A percentile compares a stretch with the other conserved stretches of the same genome.
These are phyloP conservation scores for Dicyrtomina minuta DNA, from an alignment of 2,888 invertebrate genomes.

Conservation along the genomic window DNA sequence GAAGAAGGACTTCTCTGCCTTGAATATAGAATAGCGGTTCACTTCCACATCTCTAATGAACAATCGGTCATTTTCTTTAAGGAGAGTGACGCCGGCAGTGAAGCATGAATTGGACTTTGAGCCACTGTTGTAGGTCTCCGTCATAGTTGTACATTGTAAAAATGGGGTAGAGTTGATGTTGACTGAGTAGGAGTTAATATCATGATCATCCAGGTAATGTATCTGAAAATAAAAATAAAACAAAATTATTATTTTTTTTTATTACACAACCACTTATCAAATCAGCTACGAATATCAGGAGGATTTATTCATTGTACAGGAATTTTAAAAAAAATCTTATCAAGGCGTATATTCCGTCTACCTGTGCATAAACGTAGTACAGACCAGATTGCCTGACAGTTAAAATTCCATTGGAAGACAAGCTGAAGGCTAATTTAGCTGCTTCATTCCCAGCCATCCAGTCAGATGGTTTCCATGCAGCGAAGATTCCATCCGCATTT, in stretches of 20 bases:
- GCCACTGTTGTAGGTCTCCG: constrained; percentile 60
- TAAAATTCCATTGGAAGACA: constrained; percentile 62
- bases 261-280: too few species aligned
- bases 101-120: constrained; percentile 73
- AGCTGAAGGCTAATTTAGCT: constrained; percentile 41
- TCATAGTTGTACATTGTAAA: constrained; percentile 72
- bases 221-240: constrained; percentile 67
- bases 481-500: constrained; percentile 65
- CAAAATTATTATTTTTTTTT: too few species aligned
- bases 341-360: too few species aligned
- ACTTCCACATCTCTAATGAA: constrained; percentile 71
- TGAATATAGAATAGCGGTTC: constrained; percentile 68
- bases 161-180: constrained; percentile 65
- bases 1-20: constrained; percentile 77
- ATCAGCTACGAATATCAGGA: too few species aligned
- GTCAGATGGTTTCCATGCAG: constrained; percentile 67
- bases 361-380: constrained; percentile 76
- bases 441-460: constrained; percentile 61
- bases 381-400: constrained; percentile 71
- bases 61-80: constrained; percentile 67
- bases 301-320: too few species aligned
- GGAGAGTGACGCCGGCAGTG: constrained; percentile 68
- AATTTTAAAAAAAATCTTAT: too few species aligned
- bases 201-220: constrained; percentile 75
- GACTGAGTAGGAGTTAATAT: constrained; percentile 73